Evolutionary conservation across 2,888 invertebrate species (phyloP), one percentile per base, ranked within the genome.

Genomic region (Ennomos quercinarius): DNA sequence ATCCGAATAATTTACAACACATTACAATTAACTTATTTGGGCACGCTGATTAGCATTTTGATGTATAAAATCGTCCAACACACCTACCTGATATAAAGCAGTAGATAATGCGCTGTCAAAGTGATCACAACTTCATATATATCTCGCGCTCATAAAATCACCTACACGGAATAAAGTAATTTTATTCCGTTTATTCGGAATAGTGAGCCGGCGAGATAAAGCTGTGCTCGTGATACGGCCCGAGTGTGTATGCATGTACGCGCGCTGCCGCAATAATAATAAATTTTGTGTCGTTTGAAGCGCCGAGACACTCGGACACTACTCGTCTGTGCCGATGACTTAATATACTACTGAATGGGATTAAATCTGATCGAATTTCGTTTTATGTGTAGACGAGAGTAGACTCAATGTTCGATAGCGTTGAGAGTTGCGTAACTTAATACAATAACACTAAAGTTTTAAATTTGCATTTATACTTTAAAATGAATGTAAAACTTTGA

Each of bases 221-320:
- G 89, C 89, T 87, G 91, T 90, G 61, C 81, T 84, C 87, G 86
- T 89, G 91, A 91, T 92, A 91, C 86, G 82, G 85, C 88, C 87
- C 88, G 83, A 92, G 92, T 91, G 91, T 82, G 89, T 91, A 92
- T 92, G 91, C 91, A 78, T 92, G 91, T 92, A 86, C 87, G 89
- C 84, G 86, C 80, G 84, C 81, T 83, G 81, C 73, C 68, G 87
- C 91, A 90, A 93, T 93, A 93, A 93, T 92, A 89, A 93, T 93
- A 93, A 93, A 93, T 93, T 87, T 85, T 74, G 80, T 81, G 84
- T 83, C 89, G 89, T 89, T 89, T 89, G 90, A 89, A 86, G 87
- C 86, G 84, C 89, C 89, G 85, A 78, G 73, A 76, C 75, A 68
- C 60, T 57, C 49, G 61, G 60, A 54, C 44, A 71, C 55, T 57